Evolutionary conservation across 2,888 invertebrate genomes (phyloP).

Genomic region (Heliconius charithonia): DNA sequence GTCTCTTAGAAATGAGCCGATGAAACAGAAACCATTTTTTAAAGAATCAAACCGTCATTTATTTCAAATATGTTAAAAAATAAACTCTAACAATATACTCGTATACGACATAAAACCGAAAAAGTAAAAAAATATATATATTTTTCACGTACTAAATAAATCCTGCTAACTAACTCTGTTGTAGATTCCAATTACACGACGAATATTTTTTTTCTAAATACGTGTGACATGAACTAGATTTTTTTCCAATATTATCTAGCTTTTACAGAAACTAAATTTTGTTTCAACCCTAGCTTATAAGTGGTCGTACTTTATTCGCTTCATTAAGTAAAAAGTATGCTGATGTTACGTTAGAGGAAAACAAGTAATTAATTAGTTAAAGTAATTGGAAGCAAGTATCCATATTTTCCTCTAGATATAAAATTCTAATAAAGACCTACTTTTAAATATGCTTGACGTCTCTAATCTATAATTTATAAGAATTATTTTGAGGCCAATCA

Average conservation of each 20-base stretch:
- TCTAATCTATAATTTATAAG: too few relatives aligned
- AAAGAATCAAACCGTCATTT: too few relatives aligned
- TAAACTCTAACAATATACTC: background rate
- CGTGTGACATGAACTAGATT: too few relatives aligned
- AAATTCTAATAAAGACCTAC: slow-evolving; percentile 64
- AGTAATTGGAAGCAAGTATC: slow-evolving; percentile 72
- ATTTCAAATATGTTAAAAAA: too few relatives aligned
- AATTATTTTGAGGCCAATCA: background rate
- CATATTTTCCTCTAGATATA: slow-evolving; percentile 68
- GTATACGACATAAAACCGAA: background rate
- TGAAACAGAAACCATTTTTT: too few relatives aligned
- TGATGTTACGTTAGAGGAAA: slow-evolving; percentile 73
- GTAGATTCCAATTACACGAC: background rate
- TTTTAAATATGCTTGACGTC: background rate
- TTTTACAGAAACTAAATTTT: background rate
- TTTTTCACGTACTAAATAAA: background rate
- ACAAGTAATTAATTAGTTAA: slow-evolving; percentile 80
- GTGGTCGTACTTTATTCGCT: slow-evolving; percentile 67
- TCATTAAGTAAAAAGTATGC: slow-evolving; percentile 79
- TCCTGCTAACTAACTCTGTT: background rate
- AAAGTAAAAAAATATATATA: background rate
- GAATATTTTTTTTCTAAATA: background rate
- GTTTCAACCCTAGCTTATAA: slow-evolving; percentile 56
- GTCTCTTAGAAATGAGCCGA: too few relatives aligned
- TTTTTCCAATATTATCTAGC: background rate